These are phyloP conservation scores for Maniola jurtina DNA, from an alignment of 1,140 invertebrate genomes.

Conservation along the genomic window DNA sequence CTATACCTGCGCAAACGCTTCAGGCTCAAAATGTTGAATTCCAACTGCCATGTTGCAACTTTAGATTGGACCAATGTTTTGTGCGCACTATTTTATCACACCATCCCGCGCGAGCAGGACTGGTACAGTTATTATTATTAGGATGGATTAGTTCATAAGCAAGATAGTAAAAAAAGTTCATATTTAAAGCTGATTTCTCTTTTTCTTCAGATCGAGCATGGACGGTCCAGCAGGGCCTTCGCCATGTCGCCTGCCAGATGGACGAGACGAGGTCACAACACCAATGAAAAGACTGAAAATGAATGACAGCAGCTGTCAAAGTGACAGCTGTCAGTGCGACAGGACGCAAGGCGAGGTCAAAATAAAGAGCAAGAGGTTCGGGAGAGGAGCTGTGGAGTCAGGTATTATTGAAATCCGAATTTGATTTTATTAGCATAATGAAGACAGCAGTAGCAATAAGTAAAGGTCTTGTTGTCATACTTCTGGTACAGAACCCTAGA, in stretches of 20 bases:
- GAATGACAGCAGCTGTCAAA: slow-evolving; percentile 33
- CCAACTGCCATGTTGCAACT: too few relatives aligned
- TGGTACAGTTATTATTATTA: too few relatives aligned
- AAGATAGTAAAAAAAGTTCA: too few relatives aligned
- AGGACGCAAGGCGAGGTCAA: slow-evolving; percentile 52
- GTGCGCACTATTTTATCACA: too few relatives aligned
- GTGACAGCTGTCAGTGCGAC: slow-evolving; percentile 52
- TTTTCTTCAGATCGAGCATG: slow-evolving; percentile 50
- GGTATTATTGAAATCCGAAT: slow-evolving; percentile 30
- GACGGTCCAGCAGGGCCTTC: slow-evolving; percentile 62
- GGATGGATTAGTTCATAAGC: too few relatives aligned
- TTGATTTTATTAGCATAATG: not conserved
- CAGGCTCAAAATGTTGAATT: too few relatives aligned
- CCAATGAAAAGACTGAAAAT: slow-evolving; percentile 41
- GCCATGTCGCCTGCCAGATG: slow-evolving; percentile 35
- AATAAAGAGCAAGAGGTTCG: slow-evolving; percentile 60
- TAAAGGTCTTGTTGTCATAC: too few relatives aligned
- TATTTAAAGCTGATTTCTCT: not conserved
- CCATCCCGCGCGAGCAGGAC: too few relatives aligned
- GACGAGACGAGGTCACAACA: slow-evolving; percentile 24
- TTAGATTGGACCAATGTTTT: too few relatives aligned
- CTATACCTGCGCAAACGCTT: too few relatives aligned
- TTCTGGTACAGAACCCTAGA: too few relatives aligned
- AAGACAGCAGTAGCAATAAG: too few relatives aligned
- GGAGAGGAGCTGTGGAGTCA: slow-evolving; percentile 66